These are phyloP conservation scores for Teleopsis dalmanni DNA, from an alignment of 1,140 invertebrate genomes.

Conservation along the genomic window DNA sequence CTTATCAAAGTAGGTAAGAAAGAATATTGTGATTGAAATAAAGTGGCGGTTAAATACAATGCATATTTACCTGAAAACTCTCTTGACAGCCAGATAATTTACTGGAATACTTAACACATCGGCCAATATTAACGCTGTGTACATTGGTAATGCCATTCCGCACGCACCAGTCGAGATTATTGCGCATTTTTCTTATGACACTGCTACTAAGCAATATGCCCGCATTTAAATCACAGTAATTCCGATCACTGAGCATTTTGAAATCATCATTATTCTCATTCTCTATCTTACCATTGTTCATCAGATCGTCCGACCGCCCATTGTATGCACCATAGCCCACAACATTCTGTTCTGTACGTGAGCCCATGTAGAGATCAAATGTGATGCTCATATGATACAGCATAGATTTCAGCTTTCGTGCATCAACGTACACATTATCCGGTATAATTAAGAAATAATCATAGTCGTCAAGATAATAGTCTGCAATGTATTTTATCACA, in stretches of 20 bases:
- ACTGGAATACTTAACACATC: constrained; percentile 67
- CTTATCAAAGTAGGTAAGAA: too few relatives aligned
- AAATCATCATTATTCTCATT: constrained; percentile 7
- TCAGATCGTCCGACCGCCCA: not conserved
- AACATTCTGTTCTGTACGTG: constrained; percentile 8
- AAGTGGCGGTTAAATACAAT: too few relatives aligned
- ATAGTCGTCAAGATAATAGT: constrained; percentile 80
- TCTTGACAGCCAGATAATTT: constrained; percentile 53
- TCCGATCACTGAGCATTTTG: constrained; percentile 26
- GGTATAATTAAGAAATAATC: constrained; percentile 84
- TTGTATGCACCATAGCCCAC: not conserved
- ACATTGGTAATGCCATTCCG: constrained; percentile 69
- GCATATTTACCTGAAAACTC: constrained; percentile 45
- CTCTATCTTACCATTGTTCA: not conserved
- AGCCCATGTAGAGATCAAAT: constrained; percentile 70
- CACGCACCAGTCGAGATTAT: constrained; percentile 76
- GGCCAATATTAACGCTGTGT: constrained; percentile 74
- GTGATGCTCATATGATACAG: constrained; percentile 73
- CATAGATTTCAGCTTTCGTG: constrained; percentile 57
- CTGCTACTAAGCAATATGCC: constrained; percentile 72
- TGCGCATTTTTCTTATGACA: constrained; percentile 62
- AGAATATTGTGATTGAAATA: too few relatives aligned
- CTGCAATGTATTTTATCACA: constrained; percentile 79
- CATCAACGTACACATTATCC: constrained; percentile 74
- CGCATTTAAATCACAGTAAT: constrained; percentile 51